Percentiles rank a stretch among this genome's conserved stretches.
Evolutionary conservation across 2,888 invertebrate genomes (phyloP).

Genomic region (Drosophila acutilabella): DNA sequence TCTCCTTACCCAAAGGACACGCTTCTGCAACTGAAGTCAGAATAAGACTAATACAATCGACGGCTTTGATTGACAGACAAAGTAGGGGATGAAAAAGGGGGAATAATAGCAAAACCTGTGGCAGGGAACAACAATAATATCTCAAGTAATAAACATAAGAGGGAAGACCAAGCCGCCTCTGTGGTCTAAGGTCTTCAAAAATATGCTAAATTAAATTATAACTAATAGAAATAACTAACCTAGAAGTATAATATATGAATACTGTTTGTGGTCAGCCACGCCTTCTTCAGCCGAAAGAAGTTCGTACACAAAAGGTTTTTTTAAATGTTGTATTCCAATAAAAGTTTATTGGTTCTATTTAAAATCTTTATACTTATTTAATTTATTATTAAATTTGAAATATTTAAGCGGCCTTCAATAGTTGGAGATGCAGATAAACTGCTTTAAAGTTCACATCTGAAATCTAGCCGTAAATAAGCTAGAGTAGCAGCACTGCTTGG

Average conservation of each 20-base stretch:
- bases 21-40: slow-evolving; percentile 48
- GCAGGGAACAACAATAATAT: neutral
- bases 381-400: too few species aligned
- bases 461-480: neutral
- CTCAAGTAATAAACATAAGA: neutral
- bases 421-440: neutral
- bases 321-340: too few species aligned
- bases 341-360: too few species aligned
- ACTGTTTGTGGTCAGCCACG: too few species aligned
- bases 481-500: neutral
- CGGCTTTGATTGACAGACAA: slow-evolving; percentile 45
- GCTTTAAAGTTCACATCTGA: neutral
- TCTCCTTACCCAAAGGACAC: slow-evolving; percentile 38
- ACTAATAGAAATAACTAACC: too few species aligned
- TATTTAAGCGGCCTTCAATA: neutral
- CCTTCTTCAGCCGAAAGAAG: too few species aligned
- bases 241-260: too few species aligned
- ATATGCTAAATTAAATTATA: too few species aligned
- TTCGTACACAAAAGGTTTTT: too few species aligned
- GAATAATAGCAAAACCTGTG: neutral
- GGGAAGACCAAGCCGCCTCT: neutral
- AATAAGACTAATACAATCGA: slow-evolving; percentile 12
- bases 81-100: slow-evolving; percentile 4
- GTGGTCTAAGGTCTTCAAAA: too few species aligned
- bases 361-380: too few species aligned